Evolutionary conservation across 2,888 invertebrate species (phyloP), one percentile per base, ranked within the genome.

Genomic region (Pelosia muscerda): DNA sequence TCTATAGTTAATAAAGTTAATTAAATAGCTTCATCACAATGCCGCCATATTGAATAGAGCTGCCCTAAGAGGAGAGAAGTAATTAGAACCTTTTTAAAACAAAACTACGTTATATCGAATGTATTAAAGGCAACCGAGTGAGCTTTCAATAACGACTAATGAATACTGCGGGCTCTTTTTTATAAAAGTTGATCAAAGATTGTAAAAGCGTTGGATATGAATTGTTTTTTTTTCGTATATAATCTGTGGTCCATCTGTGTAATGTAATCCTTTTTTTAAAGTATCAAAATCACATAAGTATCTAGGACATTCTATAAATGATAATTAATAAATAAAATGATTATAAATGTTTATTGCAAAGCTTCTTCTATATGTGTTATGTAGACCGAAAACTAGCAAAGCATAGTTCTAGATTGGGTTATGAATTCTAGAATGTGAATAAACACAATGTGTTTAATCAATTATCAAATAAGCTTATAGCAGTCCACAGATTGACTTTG

Each of bases 111-210:
- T 87, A 86, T 84, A 84, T 85, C 84, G 79, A 82, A 81, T 78
- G 82, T 83, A 84, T 86, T 86, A 86, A 87, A 86, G 84, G 75
- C 81, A 77, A 59, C 81, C 78, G 85, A 86, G 83, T 88, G 88
- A 89, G 92, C 93, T 90, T 93, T 93, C 93, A 93, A 92, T 93
- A 88, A 86, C 83, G 86, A 79, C 91, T 93, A 93, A 94, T 93
- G 94, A 94, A 93, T 88, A 87, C 84, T 76, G 67, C 73, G 67
- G 76, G 82, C 79, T 88, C 88, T 84, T 88, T 84, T 77, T 68
- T 85, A 84, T 86, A 66, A 77, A 73, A 25, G 71, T 72, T 71
- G 61, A 72, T 6, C 56, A 62, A 59, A 67, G 76, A 79, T 72
- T 64, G 0, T 2, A 0, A n/a, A 56, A 13, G 6, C 8, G 58